phyloP scores from a whole-genome alignment of 2,113 vertebrate species.

The Ailuropoda melanoleuca region DNA sequence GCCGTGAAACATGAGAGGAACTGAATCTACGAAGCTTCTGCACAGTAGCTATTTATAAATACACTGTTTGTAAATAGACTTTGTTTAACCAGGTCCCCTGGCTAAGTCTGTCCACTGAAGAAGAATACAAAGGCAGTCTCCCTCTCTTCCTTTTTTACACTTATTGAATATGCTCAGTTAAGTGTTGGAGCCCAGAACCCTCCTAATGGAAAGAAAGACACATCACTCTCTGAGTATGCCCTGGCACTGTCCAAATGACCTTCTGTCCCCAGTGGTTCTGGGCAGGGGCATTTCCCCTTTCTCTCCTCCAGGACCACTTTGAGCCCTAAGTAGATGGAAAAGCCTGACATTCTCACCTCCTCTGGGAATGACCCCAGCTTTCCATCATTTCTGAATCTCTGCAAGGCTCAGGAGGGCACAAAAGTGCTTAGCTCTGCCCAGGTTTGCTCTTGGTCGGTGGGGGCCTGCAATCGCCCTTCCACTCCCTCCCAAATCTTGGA shows the following conservation, averaged over 20 bases:
- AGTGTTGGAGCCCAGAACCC: neutral
- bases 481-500: neutral
- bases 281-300: neutral
- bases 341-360: neutral
- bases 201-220: neutral
- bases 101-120: neutral
- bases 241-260: neutral
- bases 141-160: neutral
- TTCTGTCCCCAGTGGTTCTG: neutral
- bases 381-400: neutral
- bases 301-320: neutral
- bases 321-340: neutral
- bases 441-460: neutral
- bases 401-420: neutral
- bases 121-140: neutral
- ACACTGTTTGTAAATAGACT: slow-evolving; percentile 33
- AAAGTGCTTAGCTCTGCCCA: neutral
- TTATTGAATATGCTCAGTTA: neutral
- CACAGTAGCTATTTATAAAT: neutral
- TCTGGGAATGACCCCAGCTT: neutral
- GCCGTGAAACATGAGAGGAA: neutral
- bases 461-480: neutral
- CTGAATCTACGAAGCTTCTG: neutral
- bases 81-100: neutral
- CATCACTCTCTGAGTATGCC: neutral